phyloP scores from a whole-genome alignment of 2,797 vertebrate genomes.

The Arnoldichthys spilopterus region DNA sequence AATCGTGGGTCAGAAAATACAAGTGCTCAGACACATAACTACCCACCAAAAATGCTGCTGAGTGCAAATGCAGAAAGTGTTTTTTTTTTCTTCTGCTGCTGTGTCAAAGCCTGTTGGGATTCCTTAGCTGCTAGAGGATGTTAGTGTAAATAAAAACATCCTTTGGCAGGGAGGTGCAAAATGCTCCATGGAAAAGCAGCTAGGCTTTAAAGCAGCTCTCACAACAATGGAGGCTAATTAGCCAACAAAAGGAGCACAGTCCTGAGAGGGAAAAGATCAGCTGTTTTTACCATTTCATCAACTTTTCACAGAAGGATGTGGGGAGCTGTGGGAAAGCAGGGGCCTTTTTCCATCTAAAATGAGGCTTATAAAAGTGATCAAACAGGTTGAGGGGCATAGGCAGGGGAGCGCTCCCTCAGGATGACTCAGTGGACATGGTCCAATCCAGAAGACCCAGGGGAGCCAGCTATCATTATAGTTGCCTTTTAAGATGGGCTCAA shows the following conservation, averaged over 20 bases:
- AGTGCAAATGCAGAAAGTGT: neutral
- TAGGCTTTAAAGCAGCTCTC: conserved; percentile 77
- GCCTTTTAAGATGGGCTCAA: conserved; percentile 54
- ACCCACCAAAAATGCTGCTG: conserved; percentile 28
- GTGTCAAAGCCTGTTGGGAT: conserved; percentile 42
- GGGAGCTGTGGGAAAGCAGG: conserved; percentile 52
- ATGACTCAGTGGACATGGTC: conserved; percentile 55
- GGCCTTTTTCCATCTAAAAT: conserved; percentile 52
- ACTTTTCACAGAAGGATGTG: conserved; percentile 53
- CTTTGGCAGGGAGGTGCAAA: conserved; percentile 73
- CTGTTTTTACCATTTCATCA: conserved; percentile 62
- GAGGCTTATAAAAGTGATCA: conserved; percentile 59
- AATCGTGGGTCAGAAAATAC: conserved; percentile 44
- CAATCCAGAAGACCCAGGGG: conserved; percentile 45
- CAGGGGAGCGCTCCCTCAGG: conserved; percentile 50
- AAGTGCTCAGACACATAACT: conserved; percentile 35
- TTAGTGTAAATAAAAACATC: conserved; percentile 81
- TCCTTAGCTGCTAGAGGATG: conserved; percentile 56
- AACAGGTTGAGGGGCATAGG: conserved; percentile 57
- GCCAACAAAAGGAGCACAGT: conserved; percentile 75
- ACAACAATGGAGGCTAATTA: conserved; percentile 84
- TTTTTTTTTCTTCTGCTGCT: conserved; percentile 10
- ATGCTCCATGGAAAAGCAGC: conserved; percentile 69
- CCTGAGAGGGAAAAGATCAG: conserved; percentile 63
- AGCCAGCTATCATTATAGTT: conserved; percentile 52